phyloP scores from a whole-genome alignment of 2,888 invertebrate genomes.

The Coenonympha arcania region DNA sequence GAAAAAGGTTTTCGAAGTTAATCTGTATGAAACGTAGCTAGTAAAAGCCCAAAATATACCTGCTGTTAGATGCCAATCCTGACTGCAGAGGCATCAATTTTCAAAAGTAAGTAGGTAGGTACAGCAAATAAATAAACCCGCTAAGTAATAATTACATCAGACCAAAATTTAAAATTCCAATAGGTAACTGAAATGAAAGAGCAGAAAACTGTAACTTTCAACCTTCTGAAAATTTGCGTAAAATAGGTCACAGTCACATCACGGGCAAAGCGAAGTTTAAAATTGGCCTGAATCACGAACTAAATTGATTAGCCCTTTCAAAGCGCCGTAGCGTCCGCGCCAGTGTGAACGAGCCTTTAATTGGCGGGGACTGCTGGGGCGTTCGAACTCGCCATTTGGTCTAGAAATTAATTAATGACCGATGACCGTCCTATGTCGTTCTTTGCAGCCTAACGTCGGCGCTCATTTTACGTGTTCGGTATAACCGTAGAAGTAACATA shows the following conservation, averaged over 20 bases:
- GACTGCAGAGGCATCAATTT: no score
- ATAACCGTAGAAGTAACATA: no score
- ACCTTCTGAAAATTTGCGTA: slow-evolving; percentile 19
- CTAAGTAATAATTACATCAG: no score
- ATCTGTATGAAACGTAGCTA: no score
- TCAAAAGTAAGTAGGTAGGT: no score
- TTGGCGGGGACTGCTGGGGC: slow-evolving; percentile 24
- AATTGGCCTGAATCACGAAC: slow-evolving; percentile 25
- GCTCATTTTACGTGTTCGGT: no score
- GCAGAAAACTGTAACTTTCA: slow-evolving; percentile 8
- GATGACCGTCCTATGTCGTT: no score
- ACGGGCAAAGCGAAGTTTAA: slow-evolving; percentile 19
- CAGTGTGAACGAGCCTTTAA: slow-evolving; percentile 27
- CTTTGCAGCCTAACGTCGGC: no score
- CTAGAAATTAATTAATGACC: slow-evolving; percentile 6
- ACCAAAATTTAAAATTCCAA: slow-evolving; percentile 4
- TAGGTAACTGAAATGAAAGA: slow-evolving; percentile 1
- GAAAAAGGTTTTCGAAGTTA: no score
- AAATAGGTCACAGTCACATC: slow-evolving; percentile 22
- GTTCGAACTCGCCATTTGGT: slow-evolving; percentile 22
- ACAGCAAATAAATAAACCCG: no score
- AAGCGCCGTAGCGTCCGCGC: slow-evolving; percentile 26
- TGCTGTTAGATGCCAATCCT: no score
- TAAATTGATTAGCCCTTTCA: slow-evolving; percentile 33
- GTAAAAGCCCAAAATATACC: no score